A percentile compares a stretch with the other conserved stretches of the same genome.
phyloP scores from a whole-genome alignment of 2,113 vertebrate species.

The Anhinga rufa region DNA sequence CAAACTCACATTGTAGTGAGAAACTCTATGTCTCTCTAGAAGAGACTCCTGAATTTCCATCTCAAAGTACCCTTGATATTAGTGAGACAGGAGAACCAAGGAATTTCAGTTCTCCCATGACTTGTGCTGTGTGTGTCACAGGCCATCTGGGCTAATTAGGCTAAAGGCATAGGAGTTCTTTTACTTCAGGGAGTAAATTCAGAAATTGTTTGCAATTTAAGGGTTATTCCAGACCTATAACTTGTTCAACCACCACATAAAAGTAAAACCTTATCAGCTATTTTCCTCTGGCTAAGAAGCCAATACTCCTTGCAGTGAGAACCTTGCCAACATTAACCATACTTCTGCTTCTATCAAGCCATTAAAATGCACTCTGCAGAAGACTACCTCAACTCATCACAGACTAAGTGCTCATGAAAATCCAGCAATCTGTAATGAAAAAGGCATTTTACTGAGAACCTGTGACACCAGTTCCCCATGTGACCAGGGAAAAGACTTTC shows the following conservation, averaged over 20 bases:
- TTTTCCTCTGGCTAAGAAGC: not conserved
- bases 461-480: not conserved
- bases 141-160: not conserved
- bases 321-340: not conserved
- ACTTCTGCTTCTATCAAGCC: not conserved
- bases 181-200: not conserved
- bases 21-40: not conserved
- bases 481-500: not conserved
- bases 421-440: not conserved
- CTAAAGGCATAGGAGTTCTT: not conserved
- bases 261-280: not conserved
- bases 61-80: not conserved
- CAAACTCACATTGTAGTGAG: not conserved
- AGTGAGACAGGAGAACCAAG: not conserved
- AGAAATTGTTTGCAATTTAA: not conserved
- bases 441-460: not conserved
- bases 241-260: not conserved
- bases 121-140: not conserved
- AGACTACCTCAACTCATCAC: not conserved
- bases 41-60: not conserved
- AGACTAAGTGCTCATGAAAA: not conserved
- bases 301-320: not conserved
- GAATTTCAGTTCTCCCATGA: not conserved
- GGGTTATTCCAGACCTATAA: not conserved
- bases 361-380: conserved; percentile 12